Evolutionary conservation across 53 echinoderm and acorn worm genomes (phyloP), one percentile per base, ranked within the genome.

Genomic region (Luidia sarsii): DNA sequence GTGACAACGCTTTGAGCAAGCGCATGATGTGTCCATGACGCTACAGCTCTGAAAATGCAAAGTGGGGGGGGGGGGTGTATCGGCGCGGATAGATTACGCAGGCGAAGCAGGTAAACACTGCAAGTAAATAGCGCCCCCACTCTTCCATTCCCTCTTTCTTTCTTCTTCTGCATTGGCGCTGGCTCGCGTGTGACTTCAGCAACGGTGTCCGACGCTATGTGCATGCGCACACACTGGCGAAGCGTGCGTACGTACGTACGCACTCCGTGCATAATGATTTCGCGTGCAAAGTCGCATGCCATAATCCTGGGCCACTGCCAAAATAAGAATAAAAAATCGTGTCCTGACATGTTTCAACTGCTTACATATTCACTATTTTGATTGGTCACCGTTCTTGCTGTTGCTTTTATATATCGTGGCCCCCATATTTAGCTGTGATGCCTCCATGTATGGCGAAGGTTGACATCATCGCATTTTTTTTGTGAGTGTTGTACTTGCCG

Each of bases 271-370:
- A 15, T 56, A 19, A 63, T 11, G 36, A 63, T 63, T 31, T 63
- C 72, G 55, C 72, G 72, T 72, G 65, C 65, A 37, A 65, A 65
- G 33, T 65, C 65, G 21, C 52, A 65, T 65, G 72, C 72, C 72
- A 54, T 53, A 30, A 27, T 33, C 37, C 84, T 90, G 90, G 90
- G 86, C 66, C 39, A 67, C 18, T 81, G 82, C 90, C 90, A 90
- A 82, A 90, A 86, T 63, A 51, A 63, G 81, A 75, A 67, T 67
- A 74, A 64, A 68, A 87, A 81, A 71, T 80, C 90, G 82, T 90
- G 90, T 90, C 90, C 90, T 86, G 90, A 90, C 90, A 90, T 90
- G 90, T 90, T 75, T 85, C 90, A 86, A 86, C 86, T 85, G 86
- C 90, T 82, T 62, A 49, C 63, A 64, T 63, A 67, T 64, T 87